Conservation (phyloP, 2,888 invertebrate species). For the Chrysina gloriosa region DNA sequence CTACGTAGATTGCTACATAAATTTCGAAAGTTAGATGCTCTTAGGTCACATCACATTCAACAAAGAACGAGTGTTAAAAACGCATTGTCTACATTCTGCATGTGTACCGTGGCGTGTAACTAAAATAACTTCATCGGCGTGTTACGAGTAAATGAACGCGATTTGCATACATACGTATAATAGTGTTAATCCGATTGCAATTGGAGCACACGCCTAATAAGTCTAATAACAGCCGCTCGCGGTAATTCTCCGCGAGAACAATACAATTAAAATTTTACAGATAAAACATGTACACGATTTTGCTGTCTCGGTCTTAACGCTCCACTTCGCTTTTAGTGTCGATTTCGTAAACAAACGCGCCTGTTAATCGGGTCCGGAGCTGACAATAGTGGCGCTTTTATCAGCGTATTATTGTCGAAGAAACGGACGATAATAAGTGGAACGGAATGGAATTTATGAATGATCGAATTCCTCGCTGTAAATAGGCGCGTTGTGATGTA, state of each 20-base stretch:
- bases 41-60: too few relatives aligned
- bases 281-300: conserved; percentile 1
- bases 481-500: conserved; percentile 5
- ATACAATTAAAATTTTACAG: conserved; percentile 5
- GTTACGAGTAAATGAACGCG: neutral
- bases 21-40: too few relatives aligned
- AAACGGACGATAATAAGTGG: neutral
- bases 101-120: too few relatives aligned
- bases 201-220: neutral
- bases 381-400: conserved; percentile 9
- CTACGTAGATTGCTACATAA: too few relatives aligned
- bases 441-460: conserved; percentile 1
- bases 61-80: too few relatives aligned
- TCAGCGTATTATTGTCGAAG: conserved; percentile 8
- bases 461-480: neutral
- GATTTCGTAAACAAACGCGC: conserved; percentile 1
- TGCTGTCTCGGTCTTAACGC: conserved; percentile 10
- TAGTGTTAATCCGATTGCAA: neutral
- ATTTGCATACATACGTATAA: neutral
- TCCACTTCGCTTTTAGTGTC: neutral
- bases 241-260: neutral
- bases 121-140: too few relatives aligned
- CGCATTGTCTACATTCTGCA: too few relatives aligned
- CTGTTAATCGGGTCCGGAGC: neutral
- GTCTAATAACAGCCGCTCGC: neutral